These are phyloP conservation scores for Hedya salicella DNA, from an alignment of 2,888 invertebrate genomes.

Conservation along the genomic window DNA sequence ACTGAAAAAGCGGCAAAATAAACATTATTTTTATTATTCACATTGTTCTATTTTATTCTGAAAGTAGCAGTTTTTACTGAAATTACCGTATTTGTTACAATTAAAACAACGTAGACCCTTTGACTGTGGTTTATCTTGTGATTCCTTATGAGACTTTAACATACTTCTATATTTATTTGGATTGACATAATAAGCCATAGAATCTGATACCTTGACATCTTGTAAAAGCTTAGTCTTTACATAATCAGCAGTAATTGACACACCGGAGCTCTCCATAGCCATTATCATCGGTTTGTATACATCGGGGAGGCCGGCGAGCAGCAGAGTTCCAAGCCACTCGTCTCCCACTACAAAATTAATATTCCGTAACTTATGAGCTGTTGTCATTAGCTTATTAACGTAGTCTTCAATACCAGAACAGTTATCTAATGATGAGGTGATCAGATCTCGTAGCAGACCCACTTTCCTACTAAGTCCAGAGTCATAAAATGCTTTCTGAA, in stretches of 20 bases:
- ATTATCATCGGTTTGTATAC: constrained; percentile 45
- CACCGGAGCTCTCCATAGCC: constrained; percentile 35
- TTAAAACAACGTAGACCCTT: constrained; percentile 37
- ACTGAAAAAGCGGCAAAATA: background rate
- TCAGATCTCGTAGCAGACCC: constrained; percentile 45
- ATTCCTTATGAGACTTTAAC: background rate
- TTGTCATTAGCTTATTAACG: constrained; percentile 44
- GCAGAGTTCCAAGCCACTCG: constrained; percentile 48
- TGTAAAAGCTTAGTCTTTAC: constrained; percentile 44
- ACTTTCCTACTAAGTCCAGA: constrained; percentile 43
- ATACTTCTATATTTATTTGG: constrained; percentile 5
- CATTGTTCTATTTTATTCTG: constrained; percentile 21
- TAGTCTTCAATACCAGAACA: constrained; percentile 46
- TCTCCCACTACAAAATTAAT: constrained; percentile 47
- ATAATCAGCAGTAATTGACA: constrained; percentile 20
- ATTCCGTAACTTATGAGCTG: constrained; percentile 47
- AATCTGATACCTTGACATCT: constrained; percentile 39
- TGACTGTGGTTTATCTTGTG: background rate
- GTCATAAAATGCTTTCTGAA: constrained; percentile 36
- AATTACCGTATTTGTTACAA: too few species aligned
- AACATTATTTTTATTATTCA: background rate
- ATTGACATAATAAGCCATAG: constrained; percentile 27
- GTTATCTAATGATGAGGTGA: constrained; percentile 39
- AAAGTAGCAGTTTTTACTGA: constrained; percentile 27
- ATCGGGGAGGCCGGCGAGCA: constrained; percentile 47